Evolutionary conservation across 2,797 vertebrate genomes (phyloP).

Genomic region (Xiphorhynchus erythropygius): DNA sequence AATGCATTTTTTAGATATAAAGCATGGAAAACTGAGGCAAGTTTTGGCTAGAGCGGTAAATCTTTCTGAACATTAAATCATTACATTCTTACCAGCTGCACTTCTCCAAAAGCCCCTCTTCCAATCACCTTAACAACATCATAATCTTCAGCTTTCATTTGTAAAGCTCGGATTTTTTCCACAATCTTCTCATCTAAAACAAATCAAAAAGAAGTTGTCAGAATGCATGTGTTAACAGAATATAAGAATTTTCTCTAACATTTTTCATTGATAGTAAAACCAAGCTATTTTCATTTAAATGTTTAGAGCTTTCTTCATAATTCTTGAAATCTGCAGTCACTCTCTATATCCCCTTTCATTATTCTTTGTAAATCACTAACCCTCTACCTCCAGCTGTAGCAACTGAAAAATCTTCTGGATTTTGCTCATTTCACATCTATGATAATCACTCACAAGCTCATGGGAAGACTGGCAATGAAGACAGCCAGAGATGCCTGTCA

Average conservation of each 20-base stretch:
- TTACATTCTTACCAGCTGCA: constrained; percentile 90
- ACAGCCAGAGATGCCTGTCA: background rate
- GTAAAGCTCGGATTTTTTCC: constrained; percentile 86
- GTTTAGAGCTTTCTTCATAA: background rate
- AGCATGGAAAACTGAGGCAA: background rate
- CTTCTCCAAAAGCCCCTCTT: constrained; percentile 97
- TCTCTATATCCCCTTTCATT: background rate
- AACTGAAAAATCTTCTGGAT: background rate
- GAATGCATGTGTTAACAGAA: background rate
- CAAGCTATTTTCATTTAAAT: background rate
- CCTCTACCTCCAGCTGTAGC: background rate
- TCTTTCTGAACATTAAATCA: background rate
- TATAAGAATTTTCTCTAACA: background rate
- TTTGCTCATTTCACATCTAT: background rate
- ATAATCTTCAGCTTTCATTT: constrained; percentile 98
- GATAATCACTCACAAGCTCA: background rate
- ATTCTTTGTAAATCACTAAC: background rate
- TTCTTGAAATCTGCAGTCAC: background rate
- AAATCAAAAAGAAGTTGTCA: background rate
- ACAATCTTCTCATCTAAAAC: constrained; percentile 92
- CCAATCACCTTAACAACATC: constrained; percentile 99
- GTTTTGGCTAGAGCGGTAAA: background rate
- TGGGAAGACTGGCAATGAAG: background rate
- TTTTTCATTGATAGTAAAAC: background rate
- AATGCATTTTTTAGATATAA: background rate